phyloP scores from a whole-genome alignment of 2,888 invertebrate genomes.

The Cryptosula pallasiana region DNA sequence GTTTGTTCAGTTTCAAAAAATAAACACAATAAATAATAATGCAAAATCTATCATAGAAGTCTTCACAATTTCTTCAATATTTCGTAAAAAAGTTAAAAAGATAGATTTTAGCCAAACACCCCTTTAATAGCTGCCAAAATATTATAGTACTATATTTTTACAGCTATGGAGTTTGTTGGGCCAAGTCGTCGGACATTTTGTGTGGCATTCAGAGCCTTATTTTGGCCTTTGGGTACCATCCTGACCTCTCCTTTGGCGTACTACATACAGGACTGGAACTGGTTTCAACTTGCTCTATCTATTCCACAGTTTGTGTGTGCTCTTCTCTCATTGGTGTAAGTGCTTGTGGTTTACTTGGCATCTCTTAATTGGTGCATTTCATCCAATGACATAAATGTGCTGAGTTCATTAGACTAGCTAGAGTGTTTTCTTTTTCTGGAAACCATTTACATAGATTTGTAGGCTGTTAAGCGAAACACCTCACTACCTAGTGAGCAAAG shows the following conservation, averaged over 20 bases:
- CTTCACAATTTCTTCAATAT: no score
- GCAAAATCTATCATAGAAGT: no score
- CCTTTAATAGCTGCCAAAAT: no score
- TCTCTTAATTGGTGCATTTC: no score
- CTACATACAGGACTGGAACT: slow-evolving; percentile 6
- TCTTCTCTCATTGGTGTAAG: neutral
- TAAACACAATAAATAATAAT: no score
- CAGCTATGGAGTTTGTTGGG: neutral
- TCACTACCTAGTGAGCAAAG: slow-evolving; percentile 6
- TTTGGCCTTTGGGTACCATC: slow-evolving; percentile 3
- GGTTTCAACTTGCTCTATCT: neutral
- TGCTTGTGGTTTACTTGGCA: no score
- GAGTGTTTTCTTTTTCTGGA: neutral
- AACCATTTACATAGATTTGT: neutral
- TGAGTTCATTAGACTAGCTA: no score
- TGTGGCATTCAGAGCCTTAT: neutral
- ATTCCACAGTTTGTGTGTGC: neutral
- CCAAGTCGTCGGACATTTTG: neutral
- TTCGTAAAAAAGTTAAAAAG: no score
- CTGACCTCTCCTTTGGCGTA: neutral
- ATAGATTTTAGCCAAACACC: no score
- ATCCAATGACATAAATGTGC: no score
- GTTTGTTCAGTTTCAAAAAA: no score
- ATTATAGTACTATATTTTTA: neutral
- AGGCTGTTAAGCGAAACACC: slow-evolving; percentile 8